phyloP scores from a whole-genome alignment of 2,888 invertebrate species.

The Perdita meconis region DNA sequence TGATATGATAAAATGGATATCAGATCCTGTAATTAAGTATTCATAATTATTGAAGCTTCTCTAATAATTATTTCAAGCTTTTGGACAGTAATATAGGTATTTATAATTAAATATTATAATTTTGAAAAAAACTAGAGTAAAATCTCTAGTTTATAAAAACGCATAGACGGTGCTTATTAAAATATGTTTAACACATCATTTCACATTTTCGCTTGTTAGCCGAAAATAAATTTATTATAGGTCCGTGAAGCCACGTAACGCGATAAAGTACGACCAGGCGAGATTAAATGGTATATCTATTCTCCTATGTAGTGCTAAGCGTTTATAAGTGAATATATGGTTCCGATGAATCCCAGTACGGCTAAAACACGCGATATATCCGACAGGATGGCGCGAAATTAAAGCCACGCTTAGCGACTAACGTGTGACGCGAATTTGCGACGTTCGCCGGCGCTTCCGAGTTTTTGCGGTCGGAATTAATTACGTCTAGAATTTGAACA shows the following conservation, averaged over 20 bases:
- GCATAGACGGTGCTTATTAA: too few species aligned
- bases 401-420: conserved; percentile 19
- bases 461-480: conserved; percentile 5
- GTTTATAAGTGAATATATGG: conserved; percentile 18
- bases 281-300: conserved; percentile 29
- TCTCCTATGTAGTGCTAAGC: not conserved
- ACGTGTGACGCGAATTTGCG: conserved; percentile 6
- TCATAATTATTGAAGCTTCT: too few species aligned
- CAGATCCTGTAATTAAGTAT: too few species aligned
- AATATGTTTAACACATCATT: too few species aligned
- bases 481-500: not conserved
- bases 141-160: too few species aligned
- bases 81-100: too few species aligned
- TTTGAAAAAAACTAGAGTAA: too few species aligned
- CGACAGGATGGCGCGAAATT: conserved; percentile 24
- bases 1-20: too few species aligned
- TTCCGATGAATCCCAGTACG: conserved; percentile 15
- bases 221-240: conserved; percentile 18
- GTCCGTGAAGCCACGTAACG: not conserved
- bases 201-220: not conserved
- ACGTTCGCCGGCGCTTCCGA: not conserved
- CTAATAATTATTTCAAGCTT: too few species aligned
- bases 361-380: conserved; percentile 20
- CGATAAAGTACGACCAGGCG: conserved; percentile 5
- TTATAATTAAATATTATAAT: too few species aligned